A percentile compares a stretch with the other conserved stretches of the same genome.
Conservation (phyloP, 1,140 invertebrate species). For the Papilio machaon region DNA sequence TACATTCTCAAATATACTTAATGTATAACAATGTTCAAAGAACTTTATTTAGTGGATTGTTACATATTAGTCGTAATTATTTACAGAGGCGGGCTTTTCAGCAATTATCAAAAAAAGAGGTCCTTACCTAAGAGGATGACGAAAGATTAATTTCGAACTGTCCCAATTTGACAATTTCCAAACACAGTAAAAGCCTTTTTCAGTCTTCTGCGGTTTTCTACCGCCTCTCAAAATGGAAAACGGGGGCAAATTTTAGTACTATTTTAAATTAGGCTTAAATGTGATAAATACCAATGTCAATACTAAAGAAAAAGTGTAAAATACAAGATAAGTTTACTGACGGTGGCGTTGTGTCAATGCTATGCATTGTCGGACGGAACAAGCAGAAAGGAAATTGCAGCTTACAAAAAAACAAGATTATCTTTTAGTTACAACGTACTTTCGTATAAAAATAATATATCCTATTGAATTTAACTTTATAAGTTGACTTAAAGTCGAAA, state of each 20-base stretch:
- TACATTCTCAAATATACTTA: neutral
- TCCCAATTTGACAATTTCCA: neutral
- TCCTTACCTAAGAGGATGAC: neutral
- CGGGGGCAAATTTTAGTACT: neutral
- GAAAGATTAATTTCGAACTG: neutral
- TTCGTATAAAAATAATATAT: neutral
- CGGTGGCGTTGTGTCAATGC: neutral
- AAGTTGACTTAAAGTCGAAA: slow-evolving; percentile 13
- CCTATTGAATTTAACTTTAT: neutral
- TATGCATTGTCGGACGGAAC: slow-evolving; percentile 16
- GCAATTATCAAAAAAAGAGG: neutral
- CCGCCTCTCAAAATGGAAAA: neutral
- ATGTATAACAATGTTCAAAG: neutral
- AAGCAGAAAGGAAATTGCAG: slow-evolving; percentile 25
- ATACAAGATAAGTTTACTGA: neutral
- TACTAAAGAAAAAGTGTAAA: neutral
- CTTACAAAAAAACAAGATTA: neutral
- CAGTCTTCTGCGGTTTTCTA: slow-evolving; percentile 9
- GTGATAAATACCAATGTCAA: neutral
- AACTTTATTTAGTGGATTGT: neutral
- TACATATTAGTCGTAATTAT: neutral
- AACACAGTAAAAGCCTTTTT: neutral
- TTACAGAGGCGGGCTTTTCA: neutral
- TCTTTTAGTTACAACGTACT: neutral
- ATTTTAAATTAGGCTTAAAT: neutral